A percentile compares a stretch with the other conserved stretches of the same genome.
Evolutionary conservation across 2,888 invertebrate genomes (phyloP).

Genomic region (Lasioglossum zephyrum): DNA sequence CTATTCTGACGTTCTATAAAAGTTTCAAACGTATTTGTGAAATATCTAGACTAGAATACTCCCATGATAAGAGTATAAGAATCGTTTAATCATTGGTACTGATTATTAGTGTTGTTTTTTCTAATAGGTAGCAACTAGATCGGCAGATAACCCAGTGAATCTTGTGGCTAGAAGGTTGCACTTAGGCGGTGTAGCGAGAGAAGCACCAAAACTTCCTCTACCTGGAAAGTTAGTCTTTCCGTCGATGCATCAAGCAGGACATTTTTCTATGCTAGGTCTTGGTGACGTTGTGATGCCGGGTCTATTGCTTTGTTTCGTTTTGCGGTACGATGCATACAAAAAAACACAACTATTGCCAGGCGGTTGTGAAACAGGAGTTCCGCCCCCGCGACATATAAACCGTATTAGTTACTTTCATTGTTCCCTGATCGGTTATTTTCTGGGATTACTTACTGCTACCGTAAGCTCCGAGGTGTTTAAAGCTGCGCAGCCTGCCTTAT

Average conservation of each 20-base stretch:
- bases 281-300: slow-evolving; percentile 98
- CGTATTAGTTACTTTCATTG: slow-evolving; percentile 98
- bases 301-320: slow-evolving; percentile 96
- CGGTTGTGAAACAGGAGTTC: slow-evolving; percentile 87
- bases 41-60: neutral
- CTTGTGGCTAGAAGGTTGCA: slow-evolving; percentile 96
- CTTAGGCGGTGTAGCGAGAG: slow-evolving; percentile 94
- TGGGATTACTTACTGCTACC: slow-evolving; percentile 97
- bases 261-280: slow-evolving; percentile 97
- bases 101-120: slow-evolving; percentile 11
- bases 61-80: neutral
- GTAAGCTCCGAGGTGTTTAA: slow-evolving; percentile 99
- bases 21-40: neutral
- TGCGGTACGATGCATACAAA: slow-evolving; percentile 99
- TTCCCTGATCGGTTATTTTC: slow-evolving; percentile 98
- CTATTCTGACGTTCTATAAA: neutral
- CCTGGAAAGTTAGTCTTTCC: slow-evolving; percentile 99
- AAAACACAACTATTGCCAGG: slow-evolving; percentile 90
- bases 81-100: neutral
- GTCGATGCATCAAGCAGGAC: slow-evolving; percentile 97
- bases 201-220: slow-evolving; percentile 97
- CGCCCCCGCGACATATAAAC: slow-evolving; percentile 85
- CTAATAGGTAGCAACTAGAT: slow-evolving; percentile 90
- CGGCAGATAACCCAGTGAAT: slow-evolving; percentile 96
- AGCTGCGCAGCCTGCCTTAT: slow-evolving; percentile 98